These are phyloP conservation scores for Calosoma granatense DNA, from an alignment of 1,140 invertebrate species.

Conservation along the genomic window DNA sequence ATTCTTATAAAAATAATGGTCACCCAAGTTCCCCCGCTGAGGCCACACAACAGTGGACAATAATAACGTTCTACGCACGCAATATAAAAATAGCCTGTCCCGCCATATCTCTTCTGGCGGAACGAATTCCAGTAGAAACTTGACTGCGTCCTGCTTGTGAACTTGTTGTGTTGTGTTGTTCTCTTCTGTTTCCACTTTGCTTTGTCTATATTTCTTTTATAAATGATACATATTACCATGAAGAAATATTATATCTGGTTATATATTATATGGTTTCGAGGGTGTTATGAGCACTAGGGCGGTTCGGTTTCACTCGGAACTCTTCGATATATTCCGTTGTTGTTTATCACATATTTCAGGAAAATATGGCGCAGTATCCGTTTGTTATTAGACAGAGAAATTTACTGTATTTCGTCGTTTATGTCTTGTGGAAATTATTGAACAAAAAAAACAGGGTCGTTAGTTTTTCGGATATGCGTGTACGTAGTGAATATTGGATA, in stretches of 20 bases:
- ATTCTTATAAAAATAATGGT: conserved; percentile 9
- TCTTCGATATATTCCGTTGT: background rate
- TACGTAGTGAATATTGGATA: no score
- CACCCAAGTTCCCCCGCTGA: background rate
- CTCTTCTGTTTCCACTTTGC: no score
- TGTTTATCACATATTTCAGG: background rate
- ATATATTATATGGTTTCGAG: background rate
- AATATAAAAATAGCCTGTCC: conserved; percentile 4
- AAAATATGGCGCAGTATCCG: background rate
- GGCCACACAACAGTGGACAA: background rate
- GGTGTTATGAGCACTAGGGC: background rate
- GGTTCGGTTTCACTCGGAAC: background rate
- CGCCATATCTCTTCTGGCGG: background rate
- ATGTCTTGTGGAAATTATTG: no score
- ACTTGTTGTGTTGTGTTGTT: no score
- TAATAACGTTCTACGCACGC: background rate
- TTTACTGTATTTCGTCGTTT: background rate
- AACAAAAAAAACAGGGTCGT: no score
- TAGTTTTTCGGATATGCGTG: no score
- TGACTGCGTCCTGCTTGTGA: background rate
- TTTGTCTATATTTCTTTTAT: conserved; percentile 9
- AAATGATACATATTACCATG: conserved; percentile 9
- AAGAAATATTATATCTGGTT: background rate
- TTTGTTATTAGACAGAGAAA: background rate
- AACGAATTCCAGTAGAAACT: background rate